Percentiles rank a stretch among this genome's conserved stretches.
phyloP scores from a whole-genome alignment of 2,113 vertebrate genomes.

The Prunella himalayana region DNA sequence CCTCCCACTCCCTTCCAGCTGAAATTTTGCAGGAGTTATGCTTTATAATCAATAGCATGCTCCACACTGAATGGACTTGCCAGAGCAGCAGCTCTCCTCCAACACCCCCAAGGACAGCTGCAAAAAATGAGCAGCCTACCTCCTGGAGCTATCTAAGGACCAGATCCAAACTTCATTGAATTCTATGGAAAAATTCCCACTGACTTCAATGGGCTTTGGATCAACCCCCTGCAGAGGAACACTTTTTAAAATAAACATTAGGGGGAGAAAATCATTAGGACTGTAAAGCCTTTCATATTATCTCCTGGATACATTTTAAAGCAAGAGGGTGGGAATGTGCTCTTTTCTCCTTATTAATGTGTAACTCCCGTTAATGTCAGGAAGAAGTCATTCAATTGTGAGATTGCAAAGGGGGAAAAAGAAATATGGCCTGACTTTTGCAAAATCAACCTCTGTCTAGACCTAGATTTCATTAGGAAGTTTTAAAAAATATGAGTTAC shows the following conservation, averaged over 20 bases:
- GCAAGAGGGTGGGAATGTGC: constrained; percentile 38
- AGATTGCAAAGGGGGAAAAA: background rate
- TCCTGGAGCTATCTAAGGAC: constrained; percentile 41
- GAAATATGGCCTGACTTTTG: background rate
- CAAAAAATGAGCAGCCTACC: constrained; percentile 54
- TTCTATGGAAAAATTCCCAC: constrained; percentile 58
- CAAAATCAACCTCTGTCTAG: background rate
- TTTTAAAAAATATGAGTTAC: background rate
- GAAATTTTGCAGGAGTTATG: constrained; percentile 52
- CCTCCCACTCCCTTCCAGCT: constrained; percentile 21
- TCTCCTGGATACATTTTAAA: constrained; percentile 45
- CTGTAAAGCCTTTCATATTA: constrained; percentile 49
- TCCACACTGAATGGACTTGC: background rate
- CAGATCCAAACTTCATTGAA: constrained; percentile 54
- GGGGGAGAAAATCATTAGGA: constrained; percentile 9
- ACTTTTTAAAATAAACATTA: constrained; percentile 61
- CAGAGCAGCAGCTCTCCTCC: constrained; percentile 15
- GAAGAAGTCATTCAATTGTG: background rate
- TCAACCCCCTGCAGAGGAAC: constrained; percentile 22
- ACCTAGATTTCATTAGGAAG: background rate
- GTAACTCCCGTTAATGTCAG: background rate
- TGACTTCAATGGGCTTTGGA: constrained; percentile 61
- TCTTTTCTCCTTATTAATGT: constrained; percentile 20
- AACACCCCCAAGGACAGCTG: constrained; percentile 52
- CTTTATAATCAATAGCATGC: constrained; percentile 50